Evolutionary conservation across 2,113 vertebrate genomes (phyloP).

Genomic region (Cyrtonyx montezumae): DNA sequence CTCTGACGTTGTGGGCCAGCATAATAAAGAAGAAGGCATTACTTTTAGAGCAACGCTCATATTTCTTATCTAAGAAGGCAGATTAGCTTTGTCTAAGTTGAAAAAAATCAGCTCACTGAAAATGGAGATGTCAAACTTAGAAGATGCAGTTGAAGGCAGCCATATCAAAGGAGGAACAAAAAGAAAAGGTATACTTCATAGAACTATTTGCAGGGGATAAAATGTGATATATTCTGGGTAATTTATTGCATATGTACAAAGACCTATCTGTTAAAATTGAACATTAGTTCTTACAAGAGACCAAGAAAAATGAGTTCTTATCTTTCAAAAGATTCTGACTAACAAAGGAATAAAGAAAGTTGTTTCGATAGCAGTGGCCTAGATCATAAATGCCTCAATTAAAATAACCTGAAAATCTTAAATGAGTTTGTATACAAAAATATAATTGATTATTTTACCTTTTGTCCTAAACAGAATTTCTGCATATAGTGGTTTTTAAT

Average conservation of each 20-base stretch:
- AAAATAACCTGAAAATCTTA: neutral
- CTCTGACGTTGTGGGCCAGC: no score
- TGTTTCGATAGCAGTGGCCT: neutral
- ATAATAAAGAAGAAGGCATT: no score
- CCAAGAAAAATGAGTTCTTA: neutral
- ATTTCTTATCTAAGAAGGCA: neutral
- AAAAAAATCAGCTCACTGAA: neutral
- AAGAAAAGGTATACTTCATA: neutral
- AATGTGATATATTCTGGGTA: neutral
- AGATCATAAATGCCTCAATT: neutral
- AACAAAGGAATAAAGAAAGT: neutral
- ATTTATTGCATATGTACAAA: neutral
- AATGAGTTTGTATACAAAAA: neutral
- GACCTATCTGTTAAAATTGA: constrained; percentile 1
- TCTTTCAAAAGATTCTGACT: neutral
- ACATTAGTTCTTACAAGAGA: neutral
- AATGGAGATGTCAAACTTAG: neutral
- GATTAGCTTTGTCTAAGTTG: neutral
- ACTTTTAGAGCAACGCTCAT: no score
- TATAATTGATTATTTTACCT: neutral
- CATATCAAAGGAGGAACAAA: neutral
- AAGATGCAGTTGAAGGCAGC: neutral
- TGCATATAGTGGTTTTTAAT: neutral
- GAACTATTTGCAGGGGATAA: neutral
- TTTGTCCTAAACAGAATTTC: neutral